Percentiles rank a stretch among this genome's conserved stretches.
phyloP scores from a whole-genome alignment of 2,888 invertebrate species.

The Meteorus cinctellus region DNA sequence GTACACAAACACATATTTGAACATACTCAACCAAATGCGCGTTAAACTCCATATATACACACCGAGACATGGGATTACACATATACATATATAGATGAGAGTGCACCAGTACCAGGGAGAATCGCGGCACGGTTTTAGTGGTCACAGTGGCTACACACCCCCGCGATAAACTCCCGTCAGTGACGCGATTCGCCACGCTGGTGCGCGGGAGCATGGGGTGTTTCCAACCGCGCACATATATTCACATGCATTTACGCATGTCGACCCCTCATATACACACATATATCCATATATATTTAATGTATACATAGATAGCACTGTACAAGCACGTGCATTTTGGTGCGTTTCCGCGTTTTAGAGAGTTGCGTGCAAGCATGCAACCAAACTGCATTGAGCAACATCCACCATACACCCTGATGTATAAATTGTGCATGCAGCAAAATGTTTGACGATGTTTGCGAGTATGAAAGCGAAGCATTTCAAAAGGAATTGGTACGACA shows the following conservation, averaged over 20 bases:
- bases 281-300: background rate
- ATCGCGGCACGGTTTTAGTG: slow-evolving; percentile 64
- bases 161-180: slow-evolving; percentile 67
- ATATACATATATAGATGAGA: background rate
- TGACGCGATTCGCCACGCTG: slow-evolving; percentile 68
- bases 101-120: slow-evolving; percentile 34
- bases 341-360: slow-evolving; percentile 12
- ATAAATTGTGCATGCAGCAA: background rate
- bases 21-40: background rate
- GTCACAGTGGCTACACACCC: slow-evolving; percentile 71
- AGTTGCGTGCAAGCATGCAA: slow-evolving; percentile 41
- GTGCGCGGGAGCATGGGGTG: slow-evolving; percentile 44
- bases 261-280: background rate
- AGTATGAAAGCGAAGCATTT: slow-evolving; percentile 45
- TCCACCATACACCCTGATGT: background rate
- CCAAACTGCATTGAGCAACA: slow-evolving; percentile 7
- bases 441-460: slow-evolving; percentile 19
- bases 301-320: background rate
- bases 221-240: slow-evolving; percentile 25
- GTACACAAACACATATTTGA: background rate
- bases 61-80: slow-evolving; percentile 8
- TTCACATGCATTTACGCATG: slow-evolving; percentile 43
- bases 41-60: slow-evolving; percentile 31
- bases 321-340: slow-evolving; percentile 17
- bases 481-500: slow-evolving; percentile 15